Evolutionary conservation across 2,888 invertebrate species (phyloP), one percentile per base, ranked within the genome.

Genomic region (Alviniconcha strummeri): DNA sequence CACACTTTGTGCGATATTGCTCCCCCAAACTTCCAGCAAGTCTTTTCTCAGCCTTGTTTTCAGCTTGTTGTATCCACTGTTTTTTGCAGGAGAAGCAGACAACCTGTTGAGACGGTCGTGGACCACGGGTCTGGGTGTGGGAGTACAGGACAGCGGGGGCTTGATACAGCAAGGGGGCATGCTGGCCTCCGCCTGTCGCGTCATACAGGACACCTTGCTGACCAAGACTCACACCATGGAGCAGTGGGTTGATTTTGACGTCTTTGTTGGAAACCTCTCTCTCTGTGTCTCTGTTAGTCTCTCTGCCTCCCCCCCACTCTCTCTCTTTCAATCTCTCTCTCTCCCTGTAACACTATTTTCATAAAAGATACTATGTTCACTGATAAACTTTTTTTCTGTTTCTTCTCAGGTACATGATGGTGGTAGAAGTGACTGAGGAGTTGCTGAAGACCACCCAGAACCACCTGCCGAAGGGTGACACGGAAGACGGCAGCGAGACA

Each of bases 81-180:
- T 8, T 11, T 6, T 79, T 11, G 9, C 75, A 75, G 80, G 75
- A 15, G 64, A 80, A 15, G 72, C 79, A 52, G 76, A 6, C 4
- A 69, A 52, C 19, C 4, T 67, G 64, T 17, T 81, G 60, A 19
- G 84, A 88, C 55, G 82, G 15, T 88, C 89, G 6, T 91, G 91
- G 90, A 83, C 82, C 69, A 81, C 77, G 72, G 91, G 92, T 5
- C 82, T 92, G 55, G 79, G 81, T 6, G 83, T 85, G 56, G 81
- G 88, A 13, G 80, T 91, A 5, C 77, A 84, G 67, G 87, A 88
- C 69, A 89, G 88, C 36, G 91, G 91, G 17, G 90, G 88, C 0
- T 76, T 87, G 9, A 64, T 91, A 1, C 84, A 83, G 55, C 87
- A 89, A 8, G 84, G 82, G 1, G 88, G 90, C 8, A 84, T 91